phyloP scores from a whole-genome alignment of 2,888 invertebrate genomes.

The Meandrusa payeni region DNA sequence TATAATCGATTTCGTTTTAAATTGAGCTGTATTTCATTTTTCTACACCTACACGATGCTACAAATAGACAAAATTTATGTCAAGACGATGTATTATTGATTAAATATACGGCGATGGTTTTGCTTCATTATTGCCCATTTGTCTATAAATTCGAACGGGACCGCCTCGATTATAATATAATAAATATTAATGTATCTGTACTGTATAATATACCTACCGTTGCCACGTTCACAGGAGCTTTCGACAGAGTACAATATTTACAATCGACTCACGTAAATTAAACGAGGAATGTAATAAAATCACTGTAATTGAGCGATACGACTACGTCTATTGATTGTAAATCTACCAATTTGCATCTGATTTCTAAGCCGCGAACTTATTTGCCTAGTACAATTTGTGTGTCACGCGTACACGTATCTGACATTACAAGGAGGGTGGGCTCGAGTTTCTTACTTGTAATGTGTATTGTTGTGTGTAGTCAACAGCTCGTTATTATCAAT shows the following conservation, averaged over 20 bases:
- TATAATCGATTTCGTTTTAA: slow-evolving; percentile 20
- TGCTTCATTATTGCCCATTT: slow-evolving; percentile 38
- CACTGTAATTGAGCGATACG: slow-evolving; percentile 54
- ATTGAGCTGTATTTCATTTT: slow-evolving; percentile 23
- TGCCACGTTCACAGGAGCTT: slow-evolving; percentile 43
- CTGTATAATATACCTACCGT: slow-evolving; percentile 32
- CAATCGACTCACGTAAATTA: slow-evolving; percentile 38
- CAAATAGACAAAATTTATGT: slow-evolving; percentile 24
- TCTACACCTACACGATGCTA: slow-evolving; percentile 20
- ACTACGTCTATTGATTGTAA: slow-evolving; percentile 59
- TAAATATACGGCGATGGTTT: slow-evolving; percentile 23
- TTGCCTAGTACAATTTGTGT: slow-evolving; percentile 44
- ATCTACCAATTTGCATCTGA: slow-evolving; percentile 66
- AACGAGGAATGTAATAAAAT: slow-evolving; percentile 55
- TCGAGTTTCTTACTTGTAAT: slow-evolving; percentile 14
- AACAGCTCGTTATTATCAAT: no score
- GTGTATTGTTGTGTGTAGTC: no score
- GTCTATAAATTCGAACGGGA: slow-evolving; percentile 36
- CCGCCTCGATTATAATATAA: slow-evolving; percentile 14
- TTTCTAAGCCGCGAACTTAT: slow-evolving; percentile 47
- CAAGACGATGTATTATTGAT: slow-evolving; percentile 20
- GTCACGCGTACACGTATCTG: slow-evolving; percentile 36
- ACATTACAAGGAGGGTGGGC: slow-evolving; percentile 24
- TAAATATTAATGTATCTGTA: slow-evolving; percentile 19
- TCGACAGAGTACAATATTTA: slow-evolving; percentile 35